Evolutionary conservation across 2,797 vertebrate genomes (phyloP).

Genomic region (Pangasius mekongensis): DNA sequence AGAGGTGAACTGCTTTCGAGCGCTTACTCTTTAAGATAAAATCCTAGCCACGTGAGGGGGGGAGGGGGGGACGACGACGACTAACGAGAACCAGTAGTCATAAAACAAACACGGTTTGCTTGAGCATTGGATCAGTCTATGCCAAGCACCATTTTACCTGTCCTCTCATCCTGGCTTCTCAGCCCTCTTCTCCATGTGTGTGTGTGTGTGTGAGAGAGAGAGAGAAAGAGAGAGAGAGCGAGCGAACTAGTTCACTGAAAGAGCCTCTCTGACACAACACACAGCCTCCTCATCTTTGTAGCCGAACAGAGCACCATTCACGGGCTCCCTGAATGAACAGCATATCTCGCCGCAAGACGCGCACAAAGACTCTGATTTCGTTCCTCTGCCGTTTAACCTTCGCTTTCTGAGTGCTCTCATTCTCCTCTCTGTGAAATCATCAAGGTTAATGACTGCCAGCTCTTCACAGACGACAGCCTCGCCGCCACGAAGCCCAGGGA

Average conservation of each 20-base stretch:
- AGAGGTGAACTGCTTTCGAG: slow-evolving; percentile 12
- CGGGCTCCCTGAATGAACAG: not conserved
- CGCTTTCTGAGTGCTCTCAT: slow-evolving; percentile 13
- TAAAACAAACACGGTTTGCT: slow-evolving; percentile 13
- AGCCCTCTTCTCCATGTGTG: not conserved
- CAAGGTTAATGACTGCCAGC: slow-evolving; percentile 50
- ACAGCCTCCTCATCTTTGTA: slow-evolving; percentile 37
- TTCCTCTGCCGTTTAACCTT: slow-evolving; percentile 40
- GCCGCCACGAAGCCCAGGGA: not conserved
- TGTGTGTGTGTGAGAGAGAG: not conserved
- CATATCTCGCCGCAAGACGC: not conserved
- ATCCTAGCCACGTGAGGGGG: not conserved
- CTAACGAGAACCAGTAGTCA: not conserved
- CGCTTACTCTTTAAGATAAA: slow-evolving; percentile 26
- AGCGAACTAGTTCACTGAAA: slow-evolving; percentile 2
- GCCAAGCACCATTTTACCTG: slow-evolving; percentile 23
- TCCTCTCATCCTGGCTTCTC: not conserved
- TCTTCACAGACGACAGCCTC: slow-evolving; percentile 35
- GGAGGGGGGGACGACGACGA: too few species aligned
- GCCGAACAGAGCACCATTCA: slow-evolving; percentile 45
- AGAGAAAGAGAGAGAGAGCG: not conserved
- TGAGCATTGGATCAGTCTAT: not conserved
- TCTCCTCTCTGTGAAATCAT: slow-evolving; percentile 42
- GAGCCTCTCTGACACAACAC: slow-evolving; percentile 23
- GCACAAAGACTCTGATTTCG: slow-evolving; percentile 28